Percentiles rank a stretch among this genome's conserved stretches.
Evolutionary conservation across 2,888 invertebrate genomes (phyloP).

Genomic region (Macrophya alboannulata): DNA sequence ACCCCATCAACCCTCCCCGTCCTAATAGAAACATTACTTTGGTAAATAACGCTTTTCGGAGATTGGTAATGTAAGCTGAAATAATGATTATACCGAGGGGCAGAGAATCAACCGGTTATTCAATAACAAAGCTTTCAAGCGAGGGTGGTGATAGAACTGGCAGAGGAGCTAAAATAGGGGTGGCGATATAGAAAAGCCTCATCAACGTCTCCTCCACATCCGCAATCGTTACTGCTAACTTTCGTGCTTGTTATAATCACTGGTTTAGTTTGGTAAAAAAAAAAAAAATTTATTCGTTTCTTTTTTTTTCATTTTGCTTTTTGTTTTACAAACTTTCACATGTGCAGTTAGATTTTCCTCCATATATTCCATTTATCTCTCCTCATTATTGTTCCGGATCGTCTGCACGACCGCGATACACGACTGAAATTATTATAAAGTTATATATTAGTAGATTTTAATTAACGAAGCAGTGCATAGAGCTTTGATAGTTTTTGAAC

Average conservation of each 20-base stretch:
- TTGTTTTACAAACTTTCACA: neutral
- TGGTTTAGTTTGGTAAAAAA: neutral
- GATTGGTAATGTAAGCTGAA: constrained; percentile 48
- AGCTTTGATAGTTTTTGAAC: neutral
- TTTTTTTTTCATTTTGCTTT: too few relatives aligned
- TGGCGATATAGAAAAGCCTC: constrained; percentile 38
- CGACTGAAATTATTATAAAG: neutral
- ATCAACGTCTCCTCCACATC: constrained; percentile 51
- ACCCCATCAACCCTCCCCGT: constrained; percentile 1
- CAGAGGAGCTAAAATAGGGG: constrained; percentile 8
- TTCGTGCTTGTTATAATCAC: constrained; percentile 36
- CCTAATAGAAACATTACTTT: constrained; percentile 43
- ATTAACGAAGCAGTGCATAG: neutral
- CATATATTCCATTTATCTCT: neutral
- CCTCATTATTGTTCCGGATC: neutral
- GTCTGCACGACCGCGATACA: neutral
- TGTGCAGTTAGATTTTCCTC: neutral
- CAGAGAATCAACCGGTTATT: constrained; percentile 54
- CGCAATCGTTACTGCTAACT: constrained; percentile 36
- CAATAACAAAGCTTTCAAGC: constrained; percentile 54
- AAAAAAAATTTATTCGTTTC: neutral
- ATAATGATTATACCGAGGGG: constrained; percentile 38
- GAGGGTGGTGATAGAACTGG: constrained; percentile 41
- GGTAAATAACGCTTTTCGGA: constrained; percentile 29
- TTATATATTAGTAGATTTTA: neutral